phyloP scores from a whole-genome alignment of 2,113 vertebrate genomes.

The Sylvia atricapilla region DNA sequence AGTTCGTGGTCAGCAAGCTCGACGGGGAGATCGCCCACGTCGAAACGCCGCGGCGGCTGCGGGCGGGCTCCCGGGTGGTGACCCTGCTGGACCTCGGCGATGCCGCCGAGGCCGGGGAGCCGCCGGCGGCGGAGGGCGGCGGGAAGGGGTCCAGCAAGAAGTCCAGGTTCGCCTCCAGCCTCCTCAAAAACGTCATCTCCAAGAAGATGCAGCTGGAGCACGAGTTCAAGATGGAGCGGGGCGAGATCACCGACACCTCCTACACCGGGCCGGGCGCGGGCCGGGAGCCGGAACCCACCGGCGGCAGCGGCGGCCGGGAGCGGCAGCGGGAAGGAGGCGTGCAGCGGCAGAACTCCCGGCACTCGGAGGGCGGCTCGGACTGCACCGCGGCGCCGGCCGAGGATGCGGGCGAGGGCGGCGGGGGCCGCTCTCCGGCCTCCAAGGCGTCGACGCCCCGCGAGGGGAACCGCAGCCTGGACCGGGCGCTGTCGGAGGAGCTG shows the following conservation, averaged over 20 bases:
- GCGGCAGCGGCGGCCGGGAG: background rate
- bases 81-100: constrained; percentile 83
- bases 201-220: constrained; percentile 98
- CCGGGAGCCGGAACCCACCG: constrained; percentile 46
- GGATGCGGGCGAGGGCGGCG: constrained; percentile 59
- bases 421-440: constrained; percentile 73
- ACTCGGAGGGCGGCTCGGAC: constrained; percentile 82
- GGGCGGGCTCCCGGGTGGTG: constrained; percentile 77
- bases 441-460: constrained; percentile 76
- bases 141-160: constrained; percentile 84
- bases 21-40: constrained; percentile 77
- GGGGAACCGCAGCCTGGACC: constrained; percentile 35
- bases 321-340: constrained; percentile 44
- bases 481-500: constrained; percentile 65
- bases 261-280: constrained; percentile 50
- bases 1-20: constrained; percentile 81
- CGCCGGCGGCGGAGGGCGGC: constrained; percentile 32
- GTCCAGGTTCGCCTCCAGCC: constrained; percentile 88
- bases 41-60: constrained; percentile 70
- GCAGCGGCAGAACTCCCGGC: constrained; percentile 79
- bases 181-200: constrained; percentile 94
- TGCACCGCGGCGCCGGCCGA: constrained; percentile 69
- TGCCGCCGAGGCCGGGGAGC: constrained; percentile 55
- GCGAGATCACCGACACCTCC: constrained; percentile 85
- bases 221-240: constrained; percentile 95